Evolutionary conservation across 2,113 vertebrate species (phyloP).

Genomic region (Platichthys flesus): DNA sequence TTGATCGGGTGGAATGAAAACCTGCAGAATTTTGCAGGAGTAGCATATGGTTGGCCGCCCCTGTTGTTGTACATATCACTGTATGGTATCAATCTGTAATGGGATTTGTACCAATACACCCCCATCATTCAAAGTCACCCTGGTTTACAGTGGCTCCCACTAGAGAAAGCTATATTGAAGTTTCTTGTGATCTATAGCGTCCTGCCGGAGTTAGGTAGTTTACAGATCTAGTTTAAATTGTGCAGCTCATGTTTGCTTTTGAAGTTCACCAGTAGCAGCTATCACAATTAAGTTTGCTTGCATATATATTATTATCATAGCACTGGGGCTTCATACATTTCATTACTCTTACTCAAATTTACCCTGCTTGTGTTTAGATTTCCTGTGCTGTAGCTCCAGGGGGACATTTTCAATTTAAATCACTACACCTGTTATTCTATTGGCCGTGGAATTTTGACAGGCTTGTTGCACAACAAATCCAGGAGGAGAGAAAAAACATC

Average conservation of each 20-base stretch:
- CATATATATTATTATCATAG: not conserved
- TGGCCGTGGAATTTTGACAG: too few species aligned
- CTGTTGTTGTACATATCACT: conserved; percentile 12
- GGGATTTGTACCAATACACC: conserved; percentile 12
- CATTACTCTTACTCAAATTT: too few species aligned
- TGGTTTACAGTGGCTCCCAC: conserved; percentile 11
- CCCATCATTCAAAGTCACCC: conserved; percentile 46
- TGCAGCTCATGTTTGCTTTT: conserved; percentile 4
- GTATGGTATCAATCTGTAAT: conserved; percentile 17
- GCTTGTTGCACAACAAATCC: too few species aligned
- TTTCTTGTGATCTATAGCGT: not conserved
- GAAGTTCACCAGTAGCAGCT: conserved; percentile 17
- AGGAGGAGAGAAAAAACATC: too few species aligned
- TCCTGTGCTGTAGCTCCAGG: too few species aligned
- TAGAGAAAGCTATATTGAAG: not conserved
- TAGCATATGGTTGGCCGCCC: conserved; percentile 21
- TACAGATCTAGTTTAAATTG: not conserved
- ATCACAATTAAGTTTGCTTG: conserved; percentile 31
- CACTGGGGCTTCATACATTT: too few species aligned
- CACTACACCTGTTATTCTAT: too few species aligned
- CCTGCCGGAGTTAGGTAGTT: not conserved
- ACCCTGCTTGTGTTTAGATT: too few species aligned
- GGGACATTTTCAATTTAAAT: too few species aligned
- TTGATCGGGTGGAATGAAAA: conserved; percentile 38
- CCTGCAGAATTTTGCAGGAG: conserved; percentile 28